Base-by-base conservation (phyloP, 2,888 invertebrate species). In the Pristionchus maxplancki region DNA sequence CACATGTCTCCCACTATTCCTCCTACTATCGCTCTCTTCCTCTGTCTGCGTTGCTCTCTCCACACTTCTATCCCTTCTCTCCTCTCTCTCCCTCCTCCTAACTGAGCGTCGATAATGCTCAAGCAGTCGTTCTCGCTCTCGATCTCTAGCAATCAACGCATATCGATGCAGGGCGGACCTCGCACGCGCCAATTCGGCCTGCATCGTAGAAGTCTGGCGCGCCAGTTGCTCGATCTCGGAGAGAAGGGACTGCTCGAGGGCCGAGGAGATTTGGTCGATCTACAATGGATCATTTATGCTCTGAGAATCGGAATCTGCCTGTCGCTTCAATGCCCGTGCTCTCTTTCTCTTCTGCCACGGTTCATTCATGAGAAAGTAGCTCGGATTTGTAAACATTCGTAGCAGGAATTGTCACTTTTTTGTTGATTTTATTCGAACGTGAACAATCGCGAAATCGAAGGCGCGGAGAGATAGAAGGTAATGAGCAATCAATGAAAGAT, bases 191-290 rank as follows among this genome's bases (percentile, higher is more conserved):
- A 88, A 34, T 44, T 88, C 88, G 20, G 50, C 62, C 44, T 88
- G 88, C 88, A 88, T 88, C 11, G 88, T 81, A 3, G 64, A 34
- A 0, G 88, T 88, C 40, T 88, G 78, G 6, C 81, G 78, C 1
- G 88, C 88, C n/a, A 88, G 81, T 28, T 88, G 88, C 62, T 88
- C 88, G 53, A 88, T 88, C 58, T 88, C 88, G 62, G 37, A 67
- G 28, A 88, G 88, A 28, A 88, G 88, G 0, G 88, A 88, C 88
- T 88, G 37, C 88, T 88, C 88, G 20, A 88, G 81, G 28, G 53
- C 78, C 3, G 88, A 78, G 34, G 88, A 88, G 40, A 88, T 78
- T 44, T 88, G 88, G 15, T 88, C 88, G 58, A 88, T 88, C 81
- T 88, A 58, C 0, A 82, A 82, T 1, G 37, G 44, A n/a, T 24